phyloP scores from a whole-genome alignment of 2,113 vertebrate genomes.

The Stegostoma tigrinum region DNA sequence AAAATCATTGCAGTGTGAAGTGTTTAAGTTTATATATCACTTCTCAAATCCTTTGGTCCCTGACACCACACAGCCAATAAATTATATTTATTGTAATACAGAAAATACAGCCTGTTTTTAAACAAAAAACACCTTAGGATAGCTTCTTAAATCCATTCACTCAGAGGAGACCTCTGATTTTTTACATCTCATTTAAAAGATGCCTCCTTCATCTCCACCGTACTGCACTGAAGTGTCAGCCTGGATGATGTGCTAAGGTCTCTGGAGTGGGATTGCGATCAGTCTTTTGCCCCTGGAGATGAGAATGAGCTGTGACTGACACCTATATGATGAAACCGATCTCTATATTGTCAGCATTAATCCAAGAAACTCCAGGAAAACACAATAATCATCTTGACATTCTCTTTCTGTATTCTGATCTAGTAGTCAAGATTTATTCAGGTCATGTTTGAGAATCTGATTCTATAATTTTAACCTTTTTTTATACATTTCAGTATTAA shows the following conservation, averaged over 20 bases:
- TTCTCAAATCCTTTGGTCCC: background rate
- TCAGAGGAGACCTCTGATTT: background rate
- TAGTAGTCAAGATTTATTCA: background rate
- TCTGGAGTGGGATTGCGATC: background rate
- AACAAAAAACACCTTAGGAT: no score
- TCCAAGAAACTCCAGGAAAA: background rate
- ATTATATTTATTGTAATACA: background rate
- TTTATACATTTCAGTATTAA: no score
- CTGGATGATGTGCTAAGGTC: background rate
- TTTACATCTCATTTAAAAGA: background rate
- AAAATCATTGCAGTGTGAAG: background rate
- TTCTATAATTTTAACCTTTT: background rate
- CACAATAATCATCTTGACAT: background rate
- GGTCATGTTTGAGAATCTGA: background rate
- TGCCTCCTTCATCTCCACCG: background rate
- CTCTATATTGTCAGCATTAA: background rate
- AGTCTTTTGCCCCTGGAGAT: background rate
- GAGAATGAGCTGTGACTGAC: background rate
- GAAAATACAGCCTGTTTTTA: no score
- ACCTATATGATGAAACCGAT: background rate
- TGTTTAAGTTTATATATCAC: background rate
- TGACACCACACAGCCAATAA: background rate
- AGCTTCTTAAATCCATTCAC: background rate
- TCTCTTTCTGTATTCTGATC: background rate
- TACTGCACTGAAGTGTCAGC: background rate